Conservation (phyloP, 1,140 invertebrate species). For the Dendroctonus valens region DNA sequence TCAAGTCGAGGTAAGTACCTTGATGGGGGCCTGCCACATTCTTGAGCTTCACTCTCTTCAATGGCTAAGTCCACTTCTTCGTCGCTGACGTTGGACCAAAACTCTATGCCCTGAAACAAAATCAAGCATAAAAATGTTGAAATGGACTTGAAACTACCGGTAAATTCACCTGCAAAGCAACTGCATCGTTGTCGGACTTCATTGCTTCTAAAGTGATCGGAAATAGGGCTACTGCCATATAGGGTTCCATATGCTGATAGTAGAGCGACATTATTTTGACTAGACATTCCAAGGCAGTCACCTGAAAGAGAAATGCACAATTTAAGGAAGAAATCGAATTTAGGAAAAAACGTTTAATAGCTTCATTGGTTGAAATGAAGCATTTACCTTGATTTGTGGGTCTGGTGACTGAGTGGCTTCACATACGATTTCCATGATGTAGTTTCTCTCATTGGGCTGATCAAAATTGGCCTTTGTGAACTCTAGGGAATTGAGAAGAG, state of each 20-base stretch:
- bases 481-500: constrained; percentile 96
- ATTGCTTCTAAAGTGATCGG: constrained; percentile 98
- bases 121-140: background rate
- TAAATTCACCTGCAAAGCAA: constrained; percentile 74
- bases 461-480: constrained; percentile 99
- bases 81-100: constrained; percentile 99
- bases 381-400: constrained; percentile 68
- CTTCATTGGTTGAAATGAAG: constrained; percentile 66
- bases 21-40: constrained; percentile 86
- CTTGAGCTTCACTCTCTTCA: constrained; percentile 90
- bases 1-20: constrained; percentile 39
- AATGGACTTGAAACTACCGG: background rate
- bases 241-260: constrained; percentile 98
- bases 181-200: constrained; percentile 94
- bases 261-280: constrained; percentile 99
- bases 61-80: constrained; percentile 97
- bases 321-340: too few species aligned
- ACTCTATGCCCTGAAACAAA: constrained; percentile 83
- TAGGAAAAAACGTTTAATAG: background rate
- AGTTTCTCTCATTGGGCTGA: constrained; percentile 94
- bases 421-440: constrained; percentile 99
- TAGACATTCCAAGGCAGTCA: constrained; percentile 95
- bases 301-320: constrained; percentile 49
- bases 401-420: constrained; percentile 83
- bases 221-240: constrained; percentile 98